phyloP scores from a whole-genome alignment of 2,797 vertebrate genomes.

The Silurus lanzhouensis region DNA sequence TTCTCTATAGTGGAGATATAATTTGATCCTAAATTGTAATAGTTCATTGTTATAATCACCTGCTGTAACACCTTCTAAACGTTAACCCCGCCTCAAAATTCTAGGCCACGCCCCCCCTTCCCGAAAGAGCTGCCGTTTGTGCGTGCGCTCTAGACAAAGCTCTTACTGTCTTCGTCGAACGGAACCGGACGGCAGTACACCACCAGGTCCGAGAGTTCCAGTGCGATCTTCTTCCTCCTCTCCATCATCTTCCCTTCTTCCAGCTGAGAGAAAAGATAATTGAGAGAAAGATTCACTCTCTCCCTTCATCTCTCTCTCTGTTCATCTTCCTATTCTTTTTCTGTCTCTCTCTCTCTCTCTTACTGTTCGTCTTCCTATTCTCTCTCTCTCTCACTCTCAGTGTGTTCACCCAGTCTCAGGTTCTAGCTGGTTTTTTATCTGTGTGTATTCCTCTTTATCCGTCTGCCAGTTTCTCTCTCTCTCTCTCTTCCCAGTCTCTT shows the following conservation, averaged over 20 bases:
- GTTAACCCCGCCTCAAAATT: background rate
- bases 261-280: slow-evolving; percentile 69
- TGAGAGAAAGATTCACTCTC: background rate
- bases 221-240: slow-evolving; percentile 96
- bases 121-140: background rate
- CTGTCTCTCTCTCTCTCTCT: too few species aligned
- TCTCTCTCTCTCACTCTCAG: too few species aligned
- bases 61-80: background rate
- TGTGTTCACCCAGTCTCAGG: too few species aligned
- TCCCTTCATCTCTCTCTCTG: background rate
- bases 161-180: slow-evolving; percentile 98
- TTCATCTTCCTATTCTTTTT: too few species aligned
- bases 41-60: too few species aligned
- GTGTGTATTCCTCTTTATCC: too few species aligned
- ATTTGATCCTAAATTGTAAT: too few species aligned
- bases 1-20: too few species aligned
- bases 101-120: background rate
- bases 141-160: background rate
- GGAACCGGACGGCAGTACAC: slow-evolving; percentile 97
- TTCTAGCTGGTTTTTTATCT: too few species aligned
- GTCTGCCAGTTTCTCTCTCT: too few species aligned
- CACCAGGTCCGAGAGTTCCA: slow-evolving; percentile 95
- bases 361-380: background rate
- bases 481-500: too few species aligned
- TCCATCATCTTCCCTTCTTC: slow-evolving; percentile 99